phyloP scores from a whole-genome alignment of 2,113 vertebrate genomes.

The Polypterus bichir region DNA sequence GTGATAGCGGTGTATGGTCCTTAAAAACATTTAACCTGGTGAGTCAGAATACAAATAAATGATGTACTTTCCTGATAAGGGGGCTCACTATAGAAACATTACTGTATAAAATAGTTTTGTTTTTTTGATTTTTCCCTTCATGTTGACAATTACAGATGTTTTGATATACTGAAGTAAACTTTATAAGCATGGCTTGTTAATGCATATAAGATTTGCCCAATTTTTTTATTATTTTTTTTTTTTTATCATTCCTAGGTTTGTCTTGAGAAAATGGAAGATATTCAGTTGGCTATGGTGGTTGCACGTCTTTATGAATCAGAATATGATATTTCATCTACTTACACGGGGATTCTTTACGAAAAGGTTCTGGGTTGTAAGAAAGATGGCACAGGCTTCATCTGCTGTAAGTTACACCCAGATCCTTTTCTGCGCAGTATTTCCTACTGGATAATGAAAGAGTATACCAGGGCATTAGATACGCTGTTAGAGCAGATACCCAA shows the following conservation, averaged over 20 bases:
- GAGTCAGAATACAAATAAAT: too few relatives aligned
- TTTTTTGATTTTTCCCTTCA: too few relatives aligned
- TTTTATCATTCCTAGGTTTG: constrained; percentile 59
- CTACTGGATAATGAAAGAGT: constrained; percentile 95
- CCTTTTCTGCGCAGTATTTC: constrained; percentile 91
- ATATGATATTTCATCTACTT: constrained; percentile 86
- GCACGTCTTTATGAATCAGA: constrained; percentile 89
- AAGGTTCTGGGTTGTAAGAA: constrained; percentile 78
- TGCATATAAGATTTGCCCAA: too few relatives aligned
- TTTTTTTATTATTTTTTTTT: background rate
- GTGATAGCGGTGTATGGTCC: too few relatives aligned
- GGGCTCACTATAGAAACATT: too few relatives aligned
- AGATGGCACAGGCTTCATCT: constrained; percentile 73
- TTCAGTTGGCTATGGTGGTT: constrained; percentile 91
- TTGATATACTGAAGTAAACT: too few relatives aligned
- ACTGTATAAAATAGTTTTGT: too few relatives aligned
- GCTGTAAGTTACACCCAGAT: constrained; percentile 73
- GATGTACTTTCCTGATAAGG: too few relatives aligned
- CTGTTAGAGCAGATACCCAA: constrained; percentile 87
- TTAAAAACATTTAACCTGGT: too few relatives aligned
- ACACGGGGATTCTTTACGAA: constrained; percentile 78
- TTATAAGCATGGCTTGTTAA: too few relatives aligned
- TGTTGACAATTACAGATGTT: too few relatives aligned
- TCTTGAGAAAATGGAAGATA: constrained; percentile 97
- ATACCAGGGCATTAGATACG: constrained; percentile 78